phyloP scores from a whole-genome alignment of 37 sponge, comb jelly and placozoan species.

The Corticium candelabrum region DNA sequence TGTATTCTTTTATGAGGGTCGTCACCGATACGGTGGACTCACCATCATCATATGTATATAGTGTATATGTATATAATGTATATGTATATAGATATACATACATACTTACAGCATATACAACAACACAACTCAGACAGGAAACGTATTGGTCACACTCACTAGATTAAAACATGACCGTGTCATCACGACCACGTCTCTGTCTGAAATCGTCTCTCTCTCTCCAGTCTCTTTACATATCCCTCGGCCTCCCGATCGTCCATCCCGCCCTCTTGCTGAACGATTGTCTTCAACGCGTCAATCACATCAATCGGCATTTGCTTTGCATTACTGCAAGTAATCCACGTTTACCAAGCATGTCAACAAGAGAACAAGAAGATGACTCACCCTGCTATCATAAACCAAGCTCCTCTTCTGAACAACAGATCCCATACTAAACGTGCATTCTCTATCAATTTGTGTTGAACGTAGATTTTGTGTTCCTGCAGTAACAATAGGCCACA shows the following conservation, averaged over 20 bases:
- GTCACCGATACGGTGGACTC: too few relatives aligned
- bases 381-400: constrained; percentile 84
- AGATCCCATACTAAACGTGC: constrained; percentile 60
- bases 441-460: constrained; percentile 62
- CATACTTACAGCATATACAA: too few relatives aligned
- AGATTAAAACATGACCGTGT: too few relatives aligned
- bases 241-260: constrained; percentile 31
- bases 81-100: too few relatives aligned
- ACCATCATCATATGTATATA: too few relatives aligned
- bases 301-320: constrained; percentile 85
- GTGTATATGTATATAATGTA: too few relatives aligned
- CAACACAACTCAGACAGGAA: too few relatives aligned
- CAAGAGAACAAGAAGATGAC: background rate
- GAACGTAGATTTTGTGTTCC: constrained; percentile 85
- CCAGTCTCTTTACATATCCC: constrained; percentile 35
- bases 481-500: too few relatives aligned
- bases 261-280: constrained; percentile 29
- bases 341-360: background rate
- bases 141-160: too few relatives aligned
- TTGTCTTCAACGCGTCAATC: constrained; percentile 38
- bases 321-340: too few relatives aligned
- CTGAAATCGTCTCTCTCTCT: constrained; percentile 48
- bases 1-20: too few relatives aligned
- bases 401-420: constrained; percentile 39
- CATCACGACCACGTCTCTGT: constrained; percentile 82